Evolutionary conservation across 2,888 invertebrate genomes (phyloP).

Genomic region (Mesorhabditis spiculigera): DNA sequence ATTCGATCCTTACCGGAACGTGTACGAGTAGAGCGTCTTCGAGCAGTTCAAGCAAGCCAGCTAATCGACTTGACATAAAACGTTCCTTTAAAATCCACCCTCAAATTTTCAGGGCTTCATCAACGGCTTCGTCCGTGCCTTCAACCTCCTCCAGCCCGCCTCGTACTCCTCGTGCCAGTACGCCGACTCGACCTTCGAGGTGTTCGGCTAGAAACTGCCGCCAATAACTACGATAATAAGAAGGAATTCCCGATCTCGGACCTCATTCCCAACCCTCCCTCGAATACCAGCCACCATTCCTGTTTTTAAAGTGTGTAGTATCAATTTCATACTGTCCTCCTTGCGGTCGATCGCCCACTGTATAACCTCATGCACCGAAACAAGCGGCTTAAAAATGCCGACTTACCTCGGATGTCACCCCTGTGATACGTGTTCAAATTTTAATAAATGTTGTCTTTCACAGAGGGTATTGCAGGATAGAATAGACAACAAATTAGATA

Average conservation of each 20-base stretch:
- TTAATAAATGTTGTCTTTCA: too few species aligned
- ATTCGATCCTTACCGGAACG: too few species aligned
- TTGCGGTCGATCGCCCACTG: not conserved
- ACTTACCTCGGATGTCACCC: not conserved
- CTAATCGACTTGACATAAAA: too few species aligned
- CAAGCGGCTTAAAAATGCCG: not conserved
- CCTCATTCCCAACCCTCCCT: constrained; percentile 7
- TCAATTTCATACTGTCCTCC: too few species aligned
- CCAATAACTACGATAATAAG: not conserved
- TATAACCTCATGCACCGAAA: not conserved
- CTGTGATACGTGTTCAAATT: not conserved
- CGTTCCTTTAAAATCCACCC: constrained; percentile 17
- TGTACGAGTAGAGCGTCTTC: too few species aligned
- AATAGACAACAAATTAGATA: too few species aligned
- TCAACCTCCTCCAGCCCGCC: constrained; percentile 58
- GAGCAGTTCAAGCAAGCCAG: too few species aligned
- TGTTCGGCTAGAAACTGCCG: constrained; percentile 48
- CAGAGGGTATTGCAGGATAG: too few species aligned
- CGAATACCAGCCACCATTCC: constrained; percentile 4
- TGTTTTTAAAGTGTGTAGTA: not conserved
- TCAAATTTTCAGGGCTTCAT: constrained; percentile 52
- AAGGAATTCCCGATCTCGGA: constrained; percentile 5
- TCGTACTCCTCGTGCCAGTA: constrained; percentile 57
- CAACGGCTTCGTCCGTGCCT: constrained; percentile 59
- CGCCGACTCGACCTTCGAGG: constrained; percentile 58